These are phyloP conservation scores for Loris lydekkerianus DNA, from an alignment of 2,797 vertebrate species.

Conservation along the genomic window DNA sequence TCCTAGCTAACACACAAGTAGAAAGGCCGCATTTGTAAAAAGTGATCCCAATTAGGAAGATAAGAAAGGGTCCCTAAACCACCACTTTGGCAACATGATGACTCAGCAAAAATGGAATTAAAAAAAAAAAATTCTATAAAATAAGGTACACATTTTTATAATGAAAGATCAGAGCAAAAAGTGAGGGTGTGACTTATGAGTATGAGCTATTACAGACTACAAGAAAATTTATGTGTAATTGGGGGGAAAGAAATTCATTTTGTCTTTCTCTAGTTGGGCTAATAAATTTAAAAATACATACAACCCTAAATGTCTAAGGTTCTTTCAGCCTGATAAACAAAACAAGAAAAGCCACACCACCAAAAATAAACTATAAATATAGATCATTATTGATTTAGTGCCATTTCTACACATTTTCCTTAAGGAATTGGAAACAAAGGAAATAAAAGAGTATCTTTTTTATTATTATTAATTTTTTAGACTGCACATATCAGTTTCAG, in stretches of 20 bases:
- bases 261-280: constrained; percentile 80
- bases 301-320: constrained; percentile 76
- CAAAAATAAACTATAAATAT: constrained; percentile 88
- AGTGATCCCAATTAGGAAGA: constrained; percentile 5
- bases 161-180: constrained; percentile 38
- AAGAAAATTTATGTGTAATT: constrained; percentile 85
- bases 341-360: constrained; percentile 83
- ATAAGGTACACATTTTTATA: constrained; percentile 17
- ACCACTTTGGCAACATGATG: neutral
- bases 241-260: constrained; percentile 78
- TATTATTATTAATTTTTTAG: constrained; percentile 68
- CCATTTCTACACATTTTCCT: constrained; percentile 84
- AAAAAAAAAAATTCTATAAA: constrained; percentile 39
- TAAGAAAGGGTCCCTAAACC: constrained; percentile 53
- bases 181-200: constrained; percentile 78
- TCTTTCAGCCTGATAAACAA: constrained; percentile 86
- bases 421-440: constrained; percentile 84
- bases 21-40: constrained; percentile 6
- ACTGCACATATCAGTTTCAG: constrained; percentile 80
- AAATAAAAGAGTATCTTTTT: constrained; percentile 42
- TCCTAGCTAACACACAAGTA: neutral
- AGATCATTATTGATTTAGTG: constrained; percentile 88
- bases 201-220: constrained; percentile 81
- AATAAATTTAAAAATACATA: constrained; percentile 85
- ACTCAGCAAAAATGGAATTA: constrained; percentile 20